phyloP scores from a whole-genome alignment of 2,797 vertebrate genomes.

The Denticeps clupeoides region DNA sequence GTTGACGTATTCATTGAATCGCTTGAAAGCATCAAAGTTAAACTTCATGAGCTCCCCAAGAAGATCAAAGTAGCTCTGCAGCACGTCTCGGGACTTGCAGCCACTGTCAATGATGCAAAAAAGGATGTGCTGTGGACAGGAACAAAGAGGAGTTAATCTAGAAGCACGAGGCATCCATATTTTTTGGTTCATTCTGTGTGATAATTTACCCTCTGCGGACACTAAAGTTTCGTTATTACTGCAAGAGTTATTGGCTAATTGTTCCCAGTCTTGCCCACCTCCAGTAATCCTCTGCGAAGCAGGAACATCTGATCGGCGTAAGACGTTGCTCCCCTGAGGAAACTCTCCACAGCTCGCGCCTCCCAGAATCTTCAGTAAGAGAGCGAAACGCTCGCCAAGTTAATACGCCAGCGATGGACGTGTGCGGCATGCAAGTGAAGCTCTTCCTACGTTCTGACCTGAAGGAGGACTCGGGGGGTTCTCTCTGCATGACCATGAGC shows the following conservation, averaged over 20 bases:
- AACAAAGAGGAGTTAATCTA: no score
- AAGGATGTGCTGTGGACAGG: constrained; percentile 81
- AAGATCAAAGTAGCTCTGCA: constrained; percentile 97
- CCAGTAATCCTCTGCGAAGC: constrained; percentile 86
- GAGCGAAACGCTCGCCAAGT: neutral
- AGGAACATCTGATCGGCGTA: constrained; percentile 99
- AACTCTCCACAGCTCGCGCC: constrained; percentile 95
- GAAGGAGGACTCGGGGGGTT: constrained; percentile 93
- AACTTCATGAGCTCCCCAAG: constrained; percentile 98
- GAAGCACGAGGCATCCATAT: no score
- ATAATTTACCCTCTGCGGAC: no score
- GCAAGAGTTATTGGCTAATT: no score
- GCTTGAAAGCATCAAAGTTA: constrained; percentile 94
- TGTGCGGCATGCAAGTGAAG: no score
- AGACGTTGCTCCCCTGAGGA: constrained; percentile 90
- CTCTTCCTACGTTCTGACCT: constrained; percentile 54
- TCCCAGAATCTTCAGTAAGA: constrained; percentile 84
- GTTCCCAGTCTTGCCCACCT: no score
- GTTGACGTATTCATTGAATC: constrained; percentile 97
- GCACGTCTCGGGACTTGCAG: constrained; percentile 89
- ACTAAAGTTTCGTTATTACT: no score
- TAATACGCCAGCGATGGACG: neutral
- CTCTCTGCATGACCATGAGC: constrained; percentile 96
- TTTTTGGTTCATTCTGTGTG: no score
- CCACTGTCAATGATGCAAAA: constrained; percentile 98